phyloP scores from a whole-genome alignment of 2,113 vertebrate species.

The Eupsittula cactorum region DNA sequence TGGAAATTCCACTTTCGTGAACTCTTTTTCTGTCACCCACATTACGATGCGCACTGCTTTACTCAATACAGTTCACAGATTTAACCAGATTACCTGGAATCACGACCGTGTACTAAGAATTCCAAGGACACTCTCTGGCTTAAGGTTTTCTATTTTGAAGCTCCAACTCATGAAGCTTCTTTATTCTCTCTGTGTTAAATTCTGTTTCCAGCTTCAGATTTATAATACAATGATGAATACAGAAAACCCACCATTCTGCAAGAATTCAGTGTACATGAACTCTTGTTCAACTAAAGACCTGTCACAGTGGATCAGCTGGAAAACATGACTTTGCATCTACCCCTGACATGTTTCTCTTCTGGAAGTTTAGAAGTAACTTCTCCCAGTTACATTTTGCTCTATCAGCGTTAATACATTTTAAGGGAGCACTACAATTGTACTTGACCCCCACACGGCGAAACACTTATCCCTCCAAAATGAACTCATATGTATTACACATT shows the following conservation, averaged over 20 bases:
- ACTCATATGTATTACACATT: background rate
- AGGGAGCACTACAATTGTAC: background rate
- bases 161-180: background rate
- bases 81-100: background rate
- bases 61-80: background rate
- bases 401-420: background rate
- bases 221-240: background rate
- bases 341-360: background rate
- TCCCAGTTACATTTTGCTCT: background rate
- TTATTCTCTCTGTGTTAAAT: background rate
- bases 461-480: background rate
- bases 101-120: background rate
- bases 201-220: background rate
- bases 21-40: background rate
- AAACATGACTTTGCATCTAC: background rate
- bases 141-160: background rate
- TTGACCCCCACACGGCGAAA: background rate
- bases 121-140: background rate
- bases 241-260: background rate
- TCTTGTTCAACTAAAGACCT: slow-evolving; percentile 4
- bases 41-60: background rate
- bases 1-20: background rate
- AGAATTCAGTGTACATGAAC: background rate
- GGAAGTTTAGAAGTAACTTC: background rate
- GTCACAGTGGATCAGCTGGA: background rate